These are phyloP conservation scores for Agrotis ipsilon DNA, from an alignment of 2,888 invertebrate species.

Conservation along the genomic window DNA sequence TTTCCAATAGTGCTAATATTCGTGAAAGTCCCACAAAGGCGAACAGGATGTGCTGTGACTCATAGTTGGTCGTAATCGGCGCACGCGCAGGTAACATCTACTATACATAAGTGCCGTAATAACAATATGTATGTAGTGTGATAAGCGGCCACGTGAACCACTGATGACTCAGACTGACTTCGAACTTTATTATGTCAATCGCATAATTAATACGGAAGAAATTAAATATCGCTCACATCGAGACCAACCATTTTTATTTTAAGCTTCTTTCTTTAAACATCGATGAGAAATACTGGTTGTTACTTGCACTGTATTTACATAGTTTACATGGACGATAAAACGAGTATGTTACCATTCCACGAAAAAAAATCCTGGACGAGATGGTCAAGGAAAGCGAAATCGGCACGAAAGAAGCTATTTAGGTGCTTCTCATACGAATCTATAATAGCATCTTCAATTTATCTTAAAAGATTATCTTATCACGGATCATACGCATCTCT, in stretches of 20 bases:
- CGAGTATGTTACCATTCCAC: not conserved
- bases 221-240: slow-evolving; percentile 24
- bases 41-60: slow-evolving; percentile 87
- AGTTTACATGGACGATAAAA: not conserved
- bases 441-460: slow-evolving; percentile 2
- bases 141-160: slow-evolving; percentile 87
- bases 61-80: slow-evolving; percentile 80
- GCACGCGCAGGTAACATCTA: slow-evolving; percentile 87
- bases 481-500: not conserved
- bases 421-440: not conserved
- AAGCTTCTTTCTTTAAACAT: not conserved
- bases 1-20: slow-evolving; percentile 72
- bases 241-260: slow-evolving; percentile 1
- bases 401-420: not conserved
- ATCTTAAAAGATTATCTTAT: slow-evolving; percentile 29
- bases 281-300: not conserved
- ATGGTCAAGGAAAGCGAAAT: not conserved
- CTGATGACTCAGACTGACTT: slow-evolving; percentile 79
- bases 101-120: slow-evolving; percentile 76
- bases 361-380: not conserved
- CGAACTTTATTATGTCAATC: slow-evolving; percentile 59
- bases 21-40: slow-evolving; percentile 86
- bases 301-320: not conserved
- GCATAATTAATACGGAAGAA: slow-evolving; percentile 51
- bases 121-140: slow-evolving; percentile 76